These are phyloP conservation scores for Drosophila neocordata DNA, from an alignment of 1,140 invertebrate genomes.

Conservation along the genomic window DNA sequence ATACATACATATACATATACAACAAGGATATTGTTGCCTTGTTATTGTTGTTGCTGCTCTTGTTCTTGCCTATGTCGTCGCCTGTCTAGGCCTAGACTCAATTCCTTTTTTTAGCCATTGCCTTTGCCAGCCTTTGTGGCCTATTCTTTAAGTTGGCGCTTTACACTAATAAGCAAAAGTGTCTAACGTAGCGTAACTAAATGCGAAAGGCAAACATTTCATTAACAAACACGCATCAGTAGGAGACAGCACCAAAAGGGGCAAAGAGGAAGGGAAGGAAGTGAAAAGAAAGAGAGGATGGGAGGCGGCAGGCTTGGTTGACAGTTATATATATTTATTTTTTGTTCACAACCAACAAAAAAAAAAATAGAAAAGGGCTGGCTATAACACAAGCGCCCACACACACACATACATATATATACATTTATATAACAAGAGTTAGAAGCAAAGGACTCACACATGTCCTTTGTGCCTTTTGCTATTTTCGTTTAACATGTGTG, in stretches of 20 bases:
- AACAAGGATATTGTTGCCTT: constrained; percentile 59
- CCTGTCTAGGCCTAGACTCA: constrained; percentile 56
- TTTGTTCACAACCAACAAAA: constrained; percentile 17
- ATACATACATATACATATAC: constrained; percentile 25
- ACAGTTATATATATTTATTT: constrained; percentile 71
- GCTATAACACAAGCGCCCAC: too few species aligned
- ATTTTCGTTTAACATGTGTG: constrained; percentile 39
- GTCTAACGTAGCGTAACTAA: constrained; percentile 79
- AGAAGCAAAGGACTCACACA: constrained; percentile 1
- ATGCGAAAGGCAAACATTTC: constrained; percentile 79
- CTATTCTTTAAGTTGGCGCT: constrained; percentile 64
- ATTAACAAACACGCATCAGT: constrained; percentile 75
- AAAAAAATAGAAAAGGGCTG: not conserved
- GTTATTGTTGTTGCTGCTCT: constrained; percentile 6
- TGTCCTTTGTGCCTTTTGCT: constrained; percentile 47
- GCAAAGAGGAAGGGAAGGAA: not conserved
- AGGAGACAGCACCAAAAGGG: constrained; percentile 8
- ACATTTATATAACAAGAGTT: not conserved
- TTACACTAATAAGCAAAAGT: constrained; percentile 80
- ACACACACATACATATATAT: too few species aligned
- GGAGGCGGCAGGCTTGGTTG: constrained; percentile 35
- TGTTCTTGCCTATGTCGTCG: constrained; percentile 7
- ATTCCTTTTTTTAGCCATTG: not conserved
- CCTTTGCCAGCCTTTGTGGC: not conserved
- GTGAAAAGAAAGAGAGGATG: not conserved